Evolutionary conservation across 2,113 vertebrate species (phyloP).

Genomic region (Enhydra lutris): DNA sequence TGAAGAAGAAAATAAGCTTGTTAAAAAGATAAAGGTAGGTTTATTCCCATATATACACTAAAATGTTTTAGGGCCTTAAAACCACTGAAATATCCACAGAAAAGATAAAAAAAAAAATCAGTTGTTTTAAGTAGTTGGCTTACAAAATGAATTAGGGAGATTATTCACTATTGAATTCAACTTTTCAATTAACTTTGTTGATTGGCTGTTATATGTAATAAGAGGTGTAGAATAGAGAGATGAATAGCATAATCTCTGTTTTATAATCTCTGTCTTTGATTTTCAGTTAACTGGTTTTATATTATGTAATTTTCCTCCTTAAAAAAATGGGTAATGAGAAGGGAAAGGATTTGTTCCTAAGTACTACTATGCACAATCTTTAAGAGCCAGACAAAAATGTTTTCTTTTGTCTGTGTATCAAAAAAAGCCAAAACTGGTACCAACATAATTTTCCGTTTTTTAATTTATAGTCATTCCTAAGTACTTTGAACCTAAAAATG

Average conservation of each 20-base stretch:
- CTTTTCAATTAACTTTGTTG: constrained; percentile 8
- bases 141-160: background rate
- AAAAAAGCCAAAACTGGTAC: background rate
- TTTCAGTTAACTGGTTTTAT: constrained; percentile 2
- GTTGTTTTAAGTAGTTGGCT: constrained; percentile 14
- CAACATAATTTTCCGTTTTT: constrained; percentile 17
- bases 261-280: background rate
- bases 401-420: background rate
- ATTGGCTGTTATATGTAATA: background rate
- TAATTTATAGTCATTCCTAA: background rate
- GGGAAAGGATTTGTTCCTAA: background rate
- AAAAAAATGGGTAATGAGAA: constrained; percentile 6
- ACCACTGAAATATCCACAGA: background rate
- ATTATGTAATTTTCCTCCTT: background rate
- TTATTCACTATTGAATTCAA: constrained; percentile 19
- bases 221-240: background rate
- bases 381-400: background rate
- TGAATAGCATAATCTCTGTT: background rate
- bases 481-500: background rate
- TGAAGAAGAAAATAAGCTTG: constrained; percentile 97
- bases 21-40: constrained; percentile 97
- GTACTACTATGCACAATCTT: background rate
- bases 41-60: background rate
- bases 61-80: background rate
- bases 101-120: background rate